These are phyloP conservation scores for Neodiprion lecontei DNA, from an alignment of 1,140 invertebrate species.

Conservation along the genomic window DNA sequence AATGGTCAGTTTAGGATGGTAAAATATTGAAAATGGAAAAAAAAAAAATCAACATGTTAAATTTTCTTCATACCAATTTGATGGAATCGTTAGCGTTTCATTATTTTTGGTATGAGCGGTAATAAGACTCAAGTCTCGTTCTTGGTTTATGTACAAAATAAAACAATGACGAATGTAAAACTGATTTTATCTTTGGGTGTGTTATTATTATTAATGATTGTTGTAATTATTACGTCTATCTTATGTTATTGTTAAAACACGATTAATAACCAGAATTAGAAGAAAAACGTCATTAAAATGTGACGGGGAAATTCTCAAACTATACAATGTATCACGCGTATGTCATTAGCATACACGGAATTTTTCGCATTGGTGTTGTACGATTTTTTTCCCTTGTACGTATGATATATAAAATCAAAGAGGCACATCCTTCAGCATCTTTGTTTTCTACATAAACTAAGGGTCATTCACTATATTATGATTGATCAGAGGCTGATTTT, in stretches of 20 bases:
- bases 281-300: too few species aligned
- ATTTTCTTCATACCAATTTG: background rate
- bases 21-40: background rate
- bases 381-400: background rate
- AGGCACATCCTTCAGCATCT: background rate
- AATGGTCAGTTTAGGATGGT: background rate
- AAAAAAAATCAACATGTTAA: too few species aligned
- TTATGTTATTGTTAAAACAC: too few species aligned
- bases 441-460: conserved; percentile 12
- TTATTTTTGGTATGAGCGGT: background rate
- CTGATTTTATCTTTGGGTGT: background rate
- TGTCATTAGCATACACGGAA: background rate
- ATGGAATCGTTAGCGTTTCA: background rate
- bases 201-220: background rate
- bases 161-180: background rate
- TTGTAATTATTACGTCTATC: too few species aligned
- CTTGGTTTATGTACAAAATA: conserved; percentile 5
- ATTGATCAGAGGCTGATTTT: conserved; percentile 15
- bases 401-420: background rate
- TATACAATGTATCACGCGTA: conserved; percentile 11
- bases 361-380: background rate
- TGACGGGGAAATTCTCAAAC: too few species aligned
- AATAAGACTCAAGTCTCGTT: background rate
- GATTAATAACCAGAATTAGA: too few species aligned
- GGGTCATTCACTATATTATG: background rate